phyloP scores from a whole-genome alignment of 2,113 vertebrate genomes.

The Lycaon pictus region DNA sequence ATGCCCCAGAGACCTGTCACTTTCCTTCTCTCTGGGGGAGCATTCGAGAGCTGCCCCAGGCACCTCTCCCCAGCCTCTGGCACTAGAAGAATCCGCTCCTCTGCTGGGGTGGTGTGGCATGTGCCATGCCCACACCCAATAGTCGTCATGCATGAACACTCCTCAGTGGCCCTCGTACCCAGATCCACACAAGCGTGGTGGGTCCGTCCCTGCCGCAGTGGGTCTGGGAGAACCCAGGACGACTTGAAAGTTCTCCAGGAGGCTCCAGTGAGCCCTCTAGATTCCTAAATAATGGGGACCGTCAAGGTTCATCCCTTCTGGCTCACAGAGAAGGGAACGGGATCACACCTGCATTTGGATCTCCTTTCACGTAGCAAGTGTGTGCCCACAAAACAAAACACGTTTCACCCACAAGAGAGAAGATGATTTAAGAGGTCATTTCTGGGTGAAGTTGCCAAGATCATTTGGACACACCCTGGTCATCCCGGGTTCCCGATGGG shows the following conservation, averaged over 20 bases:
- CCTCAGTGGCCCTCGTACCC: too few relatives aligned
- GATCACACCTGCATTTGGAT: fast-evolving
- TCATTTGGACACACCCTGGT: fast-evolving
- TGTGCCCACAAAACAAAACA: too few relatives aligned
- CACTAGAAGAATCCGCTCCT: neutral
- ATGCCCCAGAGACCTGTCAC: neutral
- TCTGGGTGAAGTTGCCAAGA: neutral
- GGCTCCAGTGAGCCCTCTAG: neutral
- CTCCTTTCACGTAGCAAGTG: neutral
- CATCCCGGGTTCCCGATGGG: neutral
- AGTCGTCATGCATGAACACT: too few relatives aligned
- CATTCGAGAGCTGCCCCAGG: neutral
- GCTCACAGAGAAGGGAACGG: neutral
- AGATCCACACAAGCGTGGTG: fast-evolving
- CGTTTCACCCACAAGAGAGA: neutral
- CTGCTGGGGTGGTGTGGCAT: neutral
- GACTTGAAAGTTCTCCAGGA: neutral
- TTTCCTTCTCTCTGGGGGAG: neutral
- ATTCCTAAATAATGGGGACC: fast-evolving
- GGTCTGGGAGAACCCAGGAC: too few relatives aligned
- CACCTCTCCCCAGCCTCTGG: neutral
- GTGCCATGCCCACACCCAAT: neutral
- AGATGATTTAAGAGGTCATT: neutral
- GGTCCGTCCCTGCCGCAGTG: too few relatives aligned
- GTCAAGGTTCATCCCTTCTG: fast-evolving